A percentile compares a stretch with the other conserved stretches of the same genome.
These are phyloP conservation scores for Melinaea marsaeus DNA, from an alignment of 2,888 invertebrate genomes.

Conservation along the genomic window DNA sequence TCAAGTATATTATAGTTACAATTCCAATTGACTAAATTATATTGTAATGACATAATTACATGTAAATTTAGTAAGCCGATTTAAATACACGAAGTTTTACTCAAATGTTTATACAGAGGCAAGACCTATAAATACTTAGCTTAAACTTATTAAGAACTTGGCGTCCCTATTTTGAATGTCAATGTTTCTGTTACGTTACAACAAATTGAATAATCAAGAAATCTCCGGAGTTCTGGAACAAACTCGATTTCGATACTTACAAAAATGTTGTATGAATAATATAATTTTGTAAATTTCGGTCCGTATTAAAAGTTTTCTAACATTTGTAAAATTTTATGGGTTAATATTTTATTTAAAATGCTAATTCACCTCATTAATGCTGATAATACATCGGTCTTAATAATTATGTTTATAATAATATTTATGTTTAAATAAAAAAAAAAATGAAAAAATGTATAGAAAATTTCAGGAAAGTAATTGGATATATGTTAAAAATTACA, in stretches of 20 bases:
- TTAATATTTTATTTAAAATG: neutral
- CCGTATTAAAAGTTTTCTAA: constrained; percentile 19
- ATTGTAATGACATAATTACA: neutral
- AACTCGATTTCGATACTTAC: constrained; percentile 15
- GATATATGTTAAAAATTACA: too few relatives aligned
- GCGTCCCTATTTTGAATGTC: constrained; percentile 36
- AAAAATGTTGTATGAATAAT: constrained; percentile 25
- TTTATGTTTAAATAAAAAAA: too few relatives aligned
- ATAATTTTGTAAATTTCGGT: constrained; percentile 24
- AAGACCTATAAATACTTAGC: constrained; percentile 22
- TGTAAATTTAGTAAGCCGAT: constrained; percentile 1
- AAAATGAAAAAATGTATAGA: too few relatives aligned
- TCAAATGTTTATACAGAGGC: constrained; percentile 12
- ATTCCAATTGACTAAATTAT: too few relatives aligned
- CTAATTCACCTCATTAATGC: neutral
- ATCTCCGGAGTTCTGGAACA: constrained; percentile 23
- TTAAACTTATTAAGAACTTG: constrained; percentile 24
- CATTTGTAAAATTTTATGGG: neutral
- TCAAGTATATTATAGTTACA: too few relatives aligned
- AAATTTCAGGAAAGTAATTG: too few relatives aligned
- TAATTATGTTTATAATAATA: too few relatives aligned
- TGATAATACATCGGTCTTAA: neutral
- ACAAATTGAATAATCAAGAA: constrained; percentile 35
- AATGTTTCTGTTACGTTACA: constrained; percentile 28
- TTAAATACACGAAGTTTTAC: constrained; percentile 9